A percentile compares a stretch with the other conserved stretches of the same genome.
Conservation (phyloP, 2,888 invertebrate genomes). For the Salpingus planirostris region DNA sequence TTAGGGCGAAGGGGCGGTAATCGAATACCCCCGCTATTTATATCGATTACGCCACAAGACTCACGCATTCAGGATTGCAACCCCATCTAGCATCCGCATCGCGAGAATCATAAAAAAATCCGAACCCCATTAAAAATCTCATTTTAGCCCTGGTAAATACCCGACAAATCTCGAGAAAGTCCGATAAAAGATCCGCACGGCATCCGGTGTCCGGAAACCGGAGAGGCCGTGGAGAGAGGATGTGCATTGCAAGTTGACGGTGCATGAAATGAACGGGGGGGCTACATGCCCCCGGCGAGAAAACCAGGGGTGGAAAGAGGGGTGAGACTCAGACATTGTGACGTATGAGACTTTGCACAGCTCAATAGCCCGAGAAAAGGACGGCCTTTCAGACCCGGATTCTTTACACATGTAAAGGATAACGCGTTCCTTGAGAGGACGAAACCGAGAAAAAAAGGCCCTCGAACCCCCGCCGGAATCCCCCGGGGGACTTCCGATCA, state of each 20-base stretch:
- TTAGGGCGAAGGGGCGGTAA: constrained; percentile 26
- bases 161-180: constrained; percentile 10
- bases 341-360: constrained; percentile 25
- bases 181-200: constrained; percentile 15
- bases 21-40: constrained; percentile 21
- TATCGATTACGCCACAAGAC: constrained; percentile 11
- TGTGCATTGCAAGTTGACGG: constrained; percentile 35
- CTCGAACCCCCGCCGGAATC: no score
- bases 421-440: constrained; percentile 5
- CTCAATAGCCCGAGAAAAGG: constrained; percentile 21
- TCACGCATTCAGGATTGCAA: no score
- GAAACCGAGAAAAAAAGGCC: no score
- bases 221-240: no score
- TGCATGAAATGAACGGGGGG: constrained; percentile 37
- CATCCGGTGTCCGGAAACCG: constrained; percentile 8
- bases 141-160: no score
- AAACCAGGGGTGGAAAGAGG: no score
- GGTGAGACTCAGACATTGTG: constrained; percentile 23
- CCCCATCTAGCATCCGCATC: no score
- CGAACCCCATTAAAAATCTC: no score
- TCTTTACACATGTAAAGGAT: constrained; percentile 17
- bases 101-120: no score
- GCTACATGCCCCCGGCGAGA: constrained; percentile 25
- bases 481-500: no score
- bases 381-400: constrained; percentile 13